Percentiles rank a stretch among this genome's conserved stretches.
Conservation (phyloP, 2,797 vertebrate genomes). For the Platyrinchus mystaceus region DNA sequence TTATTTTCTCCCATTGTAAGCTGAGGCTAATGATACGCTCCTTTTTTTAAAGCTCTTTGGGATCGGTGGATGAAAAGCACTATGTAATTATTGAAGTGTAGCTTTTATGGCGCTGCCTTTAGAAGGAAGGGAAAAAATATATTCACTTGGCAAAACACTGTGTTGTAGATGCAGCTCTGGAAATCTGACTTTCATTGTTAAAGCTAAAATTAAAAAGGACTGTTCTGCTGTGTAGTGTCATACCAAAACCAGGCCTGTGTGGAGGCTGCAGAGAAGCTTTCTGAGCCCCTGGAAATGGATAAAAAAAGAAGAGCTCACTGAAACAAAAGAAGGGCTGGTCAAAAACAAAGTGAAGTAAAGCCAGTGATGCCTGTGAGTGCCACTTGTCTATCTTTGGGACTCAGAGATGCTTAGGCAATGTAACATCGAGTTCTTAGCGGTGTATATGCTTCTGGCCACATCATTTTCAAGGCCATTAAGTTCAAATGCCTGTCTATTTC, state of each 20-base stretch:
- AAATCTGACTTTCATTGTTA: constrained; percentile 32
- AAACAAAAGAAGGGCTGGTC: constrained; percentile 10
- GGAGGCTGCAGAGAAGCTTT: neutral
- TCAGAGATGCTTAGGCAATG: neutral
- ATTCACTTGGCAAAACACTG: constrained; percentile 28
- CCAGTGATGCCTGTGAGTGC: neutral
- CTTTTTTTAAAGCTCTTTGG: constrained; percentile 15
- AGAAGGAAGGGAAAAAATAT: neutral
- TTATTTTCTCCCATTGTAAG: neutral
- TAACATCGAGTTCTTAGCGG: neutral
- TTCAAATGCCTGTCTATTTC: constrained; percentile 24
- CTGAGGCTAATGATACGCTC: neutral
- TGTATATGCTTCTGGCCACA: neutral
- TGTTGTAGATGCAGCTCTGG: neutral
- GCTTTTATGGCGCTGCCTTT: constrained; percentile 27
- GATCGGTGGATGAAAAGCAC: neutral
- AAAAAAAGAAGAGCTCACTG: neutral
- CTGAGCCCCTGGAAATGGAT: neutral
- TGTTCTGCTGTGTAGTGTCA: neutral
- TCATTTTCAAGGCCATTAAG: constrained; percentile 14
- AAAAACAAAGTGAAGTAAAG: constrained; percentile 18
- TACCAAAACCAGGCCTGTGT: neutral
- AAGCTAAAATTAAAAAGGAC: constrained; percentile 24
- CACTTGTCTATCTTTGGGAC: neutral
- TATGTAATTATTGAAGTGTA: constrained; percentile 19